A percentile compares a stretch with the other conserved stretches of the same genome.
These are phyloP conservation scores for Venusia cambrica DNA, from an alignment of 2,888 invertebrate species.

Conservation along the genomic window DNA sequence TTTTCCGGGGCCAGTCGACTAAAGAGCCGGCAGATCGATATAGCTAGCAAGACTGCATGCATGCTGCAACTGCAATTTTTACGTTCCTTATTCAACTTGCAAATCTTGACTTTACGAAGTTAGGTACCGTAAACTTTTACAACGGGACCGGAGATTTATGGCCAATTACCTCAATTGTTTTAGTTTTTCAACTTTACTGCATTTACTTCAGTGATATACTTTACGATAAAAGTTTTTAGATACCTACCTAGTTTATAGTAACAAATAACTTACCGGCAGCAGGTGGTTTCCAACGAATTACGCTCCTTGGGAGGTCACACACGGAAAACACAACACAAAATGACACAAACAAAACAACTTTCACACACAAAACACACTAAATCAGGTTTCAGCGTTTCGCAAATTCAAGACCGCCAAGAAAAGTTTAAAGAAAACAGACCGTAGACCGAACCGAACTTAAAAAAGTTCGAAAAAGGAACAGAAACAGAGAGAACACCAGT, in stretches of 20 bases:
- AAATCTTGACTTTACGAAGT: slow-evolving; percentile 9
- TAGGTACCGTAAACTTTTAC: slow-evolving; percentile 10
- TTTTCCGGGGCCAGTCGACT: too few species aligned
- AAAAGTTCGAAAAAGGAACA: too few species aligned
- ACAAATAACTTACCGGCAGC: slow-evolving; percentile 60
- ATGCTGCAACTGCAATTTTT: slow-evolving; percentile 9
- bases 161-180: slow-evolving; percentile 25
- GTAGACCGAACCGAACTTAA: too few species aligned
- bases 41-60: slow-evolving; percentile 6
- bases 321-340: slow-evolving; percentile 37
- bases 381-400: slow-evolving; percentile 27
- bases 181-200: too few species aligned
- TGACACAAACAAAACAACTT: slow-evolving; percentile 31
- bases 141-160: slow-evolving; percentile 17
- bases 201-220: slow-evolving; percentile 13
- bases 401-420: too few species aligned
- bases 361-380: slow-evolving; percentile 19
- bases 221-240: slow-evolving; percentile 14
- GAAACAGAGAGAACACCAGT: too few species aligned
- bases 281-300: slow-evolving; percentile 45
- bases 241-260: too few species aligned
- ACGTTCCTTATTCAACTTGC: slow-evolving; percentile 3
- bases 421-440: too few species aligned
- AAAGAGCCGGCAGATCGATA: too few species aligned
- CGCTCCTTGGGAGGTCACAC: slow-evolving; percentile 31